Evolutionary conservation across 2,113 vertebrate genomes (phyloP), one percentile per base, ranked within the genome.

Genomic region (Neotragus pygmaeus): DNA sequence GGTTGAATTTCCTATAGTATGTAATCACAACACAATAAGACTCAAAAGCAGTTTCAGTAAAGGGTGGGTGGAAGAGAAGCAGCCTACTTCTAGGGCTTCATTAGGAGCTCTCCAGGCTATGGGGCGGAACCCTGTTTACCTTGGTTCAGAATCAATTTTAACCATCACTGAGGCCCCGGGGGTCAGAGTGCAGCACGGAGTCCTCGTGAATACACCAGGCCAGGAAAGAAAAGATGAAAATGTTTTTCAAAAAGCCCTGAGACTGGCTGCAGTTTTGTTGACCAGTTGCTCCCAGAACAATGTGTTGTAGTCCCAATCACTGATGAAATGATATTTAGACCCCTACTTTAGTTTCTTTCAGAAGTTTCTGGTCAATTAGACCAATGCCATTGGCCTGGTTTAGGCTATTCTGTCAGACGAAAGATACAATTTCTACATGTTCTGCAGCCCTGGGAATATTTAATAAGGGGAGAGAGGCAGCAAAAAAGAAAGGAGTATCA

Each of bases 31-130:
- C 91, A 96, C 95, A 97, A 95, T 96, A 88, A 95, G 92, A 95
- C 97, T 96, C 96, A 97, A 96, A 98, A 98, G 90, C 97, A 96
- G 97, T 97, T 97, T 96, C 96, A 90, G 70, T 98, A 77, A 96
- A 94, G 86, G 94, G 90, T 89, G 91, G 96, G 88, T 83, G 27
- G 92, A 81, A 96, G 94, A 94, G 91, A 94, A 94, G 77, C 95
- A 85, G n/a, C 30, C 33, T 75, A 49, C 88, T 95, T 97, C 84
- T 77, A 97, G 97, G 75, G 77, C 57, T 96, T 97, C 97, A 77
- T 98, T 94, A 97, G 95, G n/a, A 73, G 88, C 86, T 85, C 84
- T 97, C 80, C 10, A 88, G 51, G 49, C 60, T 2, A 0, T 30
- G 81, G 92, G 92, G 90, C 91, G 82, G 85, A 88, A 64, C 11